Evolutionary conservation across 2,113 vertebrate genomes (phyloP).

Genomic region (Rhabdomys dilectus): DNA sequence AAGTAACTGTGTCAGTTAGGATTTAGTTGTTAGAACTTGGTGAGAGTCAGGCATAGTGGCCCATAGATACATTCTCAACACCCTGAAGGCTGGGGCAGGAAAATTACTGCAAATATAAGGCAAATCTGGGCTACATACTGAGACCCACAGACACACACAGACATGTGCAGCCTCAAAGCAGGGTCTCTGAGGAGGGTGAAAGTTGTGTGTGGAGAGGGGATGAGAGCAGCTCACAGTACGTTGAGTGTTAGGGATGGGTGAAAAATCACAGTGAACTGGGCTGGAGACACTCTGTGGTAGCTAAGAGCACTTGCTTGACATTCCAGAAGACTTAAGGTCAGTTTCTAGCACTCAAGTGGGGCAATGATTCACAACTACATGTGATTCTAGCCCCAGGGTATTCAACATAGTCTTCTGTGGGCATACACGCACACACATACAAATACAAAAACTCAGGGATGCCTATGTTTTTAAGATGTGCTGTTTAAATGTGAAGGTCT

Average conservation of each 20-base stretch:
- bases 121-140: not conserved
- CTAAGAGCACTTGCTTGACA: not conserved
- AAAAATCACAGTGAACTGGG: not conserved
- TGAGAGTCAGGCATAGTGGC: not conserved
- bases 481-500: not conserved
- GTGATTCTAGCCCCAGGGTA: not conserved
- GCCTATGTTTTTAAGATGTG: not conserved
- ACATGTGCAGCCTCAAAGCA: not conserved
- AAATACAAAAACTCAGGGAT: not conserved
- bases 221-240: not conserved
- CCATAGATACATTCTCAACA: not conserved
- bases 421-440: not conserved
- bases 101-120: not conserved
- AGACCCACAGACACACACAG: not conserved
- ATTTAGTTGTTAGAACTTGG: not conserved
- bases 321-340: not conserved
- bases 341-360: not conserved
- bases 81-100: not conserved
- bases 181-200: not conserved
- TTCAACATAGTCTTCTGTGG: not conserved
- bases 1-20: not conserved
- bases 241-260: conserved; percentile 1
- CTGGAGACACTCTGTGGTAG: not conserved
- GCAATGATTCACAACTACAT: not conserved
- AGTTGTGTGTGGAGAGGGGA: not conserved